Conservation (phyloP, 1,140 invertebrate genomes). For the Camponotus floridanus region DNA sequence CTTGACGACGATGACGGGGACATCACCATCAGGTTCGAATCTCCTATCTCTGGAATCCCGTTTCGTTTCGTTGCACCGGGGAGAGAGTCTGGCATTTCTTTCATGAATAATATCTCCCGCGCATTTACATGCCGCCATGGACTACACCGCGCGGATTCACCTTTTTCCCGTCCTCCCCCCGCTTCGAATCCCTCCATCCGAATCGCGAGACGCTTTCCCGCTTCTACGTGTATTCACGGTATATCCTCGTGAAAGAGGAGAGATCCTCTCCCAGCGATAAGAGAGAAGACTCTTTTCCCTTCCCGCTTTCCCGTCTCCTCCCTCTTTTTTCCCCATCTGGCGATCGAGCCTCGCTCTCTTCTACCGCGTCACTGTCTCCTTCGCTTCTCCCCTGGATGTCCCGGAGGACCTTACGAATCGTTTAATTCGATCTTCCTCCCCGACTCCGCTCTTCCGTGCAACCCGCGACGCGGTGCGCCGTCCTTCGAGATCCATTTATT, state of each 20-base stretch:
- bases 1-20: slow-evolving; percentile 53
- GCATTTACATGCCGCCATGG: slow-evolving; percentile 68
- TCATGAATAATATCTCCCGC: slow-evolving; percentile 80
- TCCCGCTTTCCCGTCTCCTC: background rate
- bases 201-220: slow-evolving; percentile 50
- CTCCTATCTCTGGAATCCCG: slow-evolving; percentile 75
- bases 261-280: slow-evolving; percentile 59
- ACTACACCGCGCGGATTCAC: slow-evolving; percentile 14
- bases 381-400: background rate
- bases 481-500: slow-evolving; percentile 70
- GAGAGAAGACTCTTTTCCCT: slow-evolving; percentile 42
- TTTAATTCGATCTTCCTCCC: slow-evolving; percentile 69
- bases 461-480: slow-evolving; percentile 27
- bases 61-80: slow-evolving; percentile 78
- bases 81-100: slow-evolving; percentile 68
- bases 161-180: background rate
- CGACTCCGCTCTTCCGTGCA: slow-evolving; percentile 13
- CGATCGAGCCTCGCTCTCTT: background rate
- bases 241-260: slow-evolving; percentile 41
- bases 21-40: slow-evolving; percentile 50
- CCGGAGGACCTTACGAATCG: slow-evolving; percentile 58
- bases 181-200: slow-evolving; percentile 21
- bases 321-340: background rate
- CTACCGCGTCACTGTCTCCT: background rate
- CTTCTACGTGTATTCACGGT: slow-evolving; percentile 43